phyloP scores from a whole-genome alignment of 2,797 vertebrate species.

The Sciurus carolinensis region DNA sequence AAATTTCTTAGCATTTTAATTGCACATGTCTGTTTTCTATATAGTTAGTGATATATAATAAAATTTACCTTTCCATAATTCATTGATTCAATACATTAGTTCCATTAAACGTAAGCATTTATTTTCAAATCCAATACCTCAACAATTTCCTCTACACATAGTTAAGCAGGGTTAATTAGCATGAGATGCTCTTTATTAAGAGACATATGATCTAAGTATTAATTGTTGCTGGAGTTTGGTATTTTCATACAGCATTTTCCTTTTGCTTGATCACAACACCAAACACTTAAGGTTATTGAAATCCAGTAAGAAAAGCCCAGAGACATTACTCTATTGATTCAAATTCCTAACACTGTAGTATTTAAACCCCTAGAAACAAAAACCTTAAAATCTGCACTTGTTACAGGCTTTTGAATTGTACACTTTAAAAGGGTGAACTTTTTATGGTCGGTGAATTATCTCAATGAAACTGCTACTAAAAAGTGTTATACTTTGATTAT shows the following conservation, averaged over 20 bases:
- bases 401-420: background rate
- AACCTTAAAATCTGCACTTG: constrained; percentile 67
- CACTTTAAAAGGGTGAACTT: too few species aligned
- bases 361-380: constrained; percentile 66
- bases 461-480: too few species aligned
- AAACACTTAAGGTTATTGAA: constrained; percentile 46
- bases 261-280: constrained; percentile 80
- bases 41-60: constrained; percentile 88
- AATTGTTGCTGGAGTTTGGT: constrained; percentile 85
- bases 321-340: constrained; percentile 26
- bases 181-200: constrained; percentile 87
- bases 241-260: constrained; percentile 80
- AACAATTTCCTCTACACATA: constrained; percentile 86
- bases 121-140: constrained; percentile 87
- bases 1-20: constrained; percentile 89
- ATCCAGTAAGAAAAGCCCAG: constrained; percentile 67
- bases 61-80: constrained; percentile 88
- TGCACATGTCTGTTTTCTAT: constrained; percentile 89
- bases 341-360: constrained; percentile 71
- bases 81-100: constrained; percentile 88
- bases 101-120: constrained; percentile 88
- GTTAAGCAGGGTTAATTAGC: constrained; percentile 87
- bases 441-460: too few species aligned
- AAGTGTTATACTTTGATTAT: too few species aligned
- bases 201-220: constrained; percentile 87